phyloP scores from a whole-genome alignment of 2,797 vertebrate species.

The Brotula barbata region DNA sequence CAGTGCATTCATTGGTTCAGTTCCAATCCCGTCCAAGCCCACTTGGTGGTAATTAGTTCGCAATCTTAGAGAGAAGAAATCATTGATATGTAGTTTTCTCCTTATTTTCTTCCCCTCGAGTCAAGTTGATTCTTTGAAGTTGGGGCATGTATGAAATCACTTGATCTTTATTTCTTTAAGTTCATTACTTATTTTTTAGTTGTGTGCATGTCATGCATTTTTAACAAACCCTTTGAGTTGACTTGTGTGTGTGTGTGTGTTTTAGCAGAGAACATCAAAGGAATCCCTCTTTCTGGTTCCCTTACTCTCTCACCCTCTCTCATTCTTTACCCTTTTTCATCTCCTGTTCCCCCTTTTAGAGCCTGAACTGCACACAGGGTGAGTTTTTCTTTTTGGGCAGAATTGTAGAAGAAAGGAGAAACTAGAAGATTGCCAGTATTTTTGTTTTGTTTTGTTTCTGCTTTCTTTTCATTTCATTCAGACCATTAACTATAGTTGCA shows the following conservation, averaged over 20 bases:
- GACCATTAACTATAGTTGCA: conserved; percentile 51
- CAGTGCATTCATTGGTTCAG: conserved; percentile 31
- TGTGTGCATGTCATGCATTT: conserved; percentile 97
- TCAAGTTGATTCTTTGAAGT: conserved; percentile 94
- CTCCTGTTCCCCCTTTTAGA: conserved; percentile 38
- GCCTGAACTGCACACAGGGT: conserved; percentile 35
- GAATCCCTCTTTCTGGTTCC: conserved; percentile 40
- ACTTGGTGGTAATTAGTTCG: conserved; percentile 67
- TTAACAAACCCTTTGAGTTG: conserved; percentile 98
- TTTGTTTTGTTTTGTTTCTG: conserved; percentile 46
- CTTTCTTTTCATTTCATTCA: conserved; percentile 40
- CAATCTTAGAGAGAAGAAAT: conserved; percentile 60
- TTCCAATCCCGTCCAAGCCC: conserved; percentile 34
- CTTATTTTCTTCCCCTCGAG: conserved; percentile 69
- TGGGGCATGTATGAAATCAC: conserved; percentile 90
- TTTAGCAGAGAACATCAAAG: conserved; percentile 93
- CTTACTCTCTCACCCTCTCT: conserved; percentile 38
- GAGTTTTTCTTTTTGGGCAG: conserved; percentile 54
- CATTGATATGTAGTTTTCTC: conserved; percentile 73
- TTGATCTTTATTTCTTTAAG: conserved; percentile 93
- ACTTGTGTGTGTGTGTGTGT: conserved; percentile 93
- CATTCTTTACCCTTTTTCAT: conserved; percentile 15
- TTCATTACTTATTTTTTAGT: conserved; percentile 95
- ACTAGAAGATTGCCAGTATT: conserved; percentile 26
- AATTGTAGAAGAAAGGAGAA: conserved; percentile 31